Base-by-base conservation (phyloP, 2,888 invertebrate genomes). In the Agonum fuliginosum region DNA sequence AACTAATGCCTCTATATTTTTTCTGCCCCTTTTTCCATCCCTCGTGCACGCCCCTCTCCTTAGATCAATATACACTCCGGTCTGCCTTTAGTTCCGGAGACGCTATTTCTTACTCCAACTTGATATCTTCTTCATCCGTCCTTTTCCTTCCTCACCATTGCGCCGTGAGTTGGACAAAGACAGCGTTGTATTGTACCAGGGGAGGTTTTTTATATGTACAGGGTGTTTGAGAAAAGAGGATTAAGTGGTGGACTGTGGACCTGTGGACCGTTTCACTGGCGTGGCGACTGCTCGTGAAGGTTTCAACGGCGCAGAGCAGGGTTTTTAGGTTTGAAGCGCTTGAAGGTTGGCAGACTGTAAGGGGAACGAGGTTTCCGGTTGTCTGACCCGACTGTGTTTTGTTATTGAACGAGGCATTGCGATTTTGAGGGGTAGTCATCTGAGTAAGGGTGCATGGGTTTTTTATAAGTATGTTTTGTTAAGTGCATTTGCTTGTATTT, bases 211-310 rank as follows among this genome's bases (percentile, higher is more conserved):
- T 69, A 27, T 17, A 14, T 20, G 58, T 72, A 72, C 58, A 58
- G 73, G 73, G 58, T 73, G 73, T 73, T 37, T 58, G 37, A 37
- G 73, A 22, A 73, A 73, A 73, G 54, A 54, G 73, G 73, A 73
- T 73, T 73, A 73, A 73, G 73, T 73, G 73, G 73, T 58, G 41
- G 34, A 58, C 73, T 22, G 41, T 58, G n/a, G 17, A 27, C 27
- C 12, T 54, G 41, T 4, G 5, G 46, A 46, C 17, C 17, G n/a
- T n/a, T n/a, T n/a, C n/a, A n/a, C n/a, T n/a, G n/a, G n/a, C n/a
- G n/a, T n/a, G n/a, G 3, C 14, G 6, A 46, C 46, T 46, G 37
- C 8, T 6, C 10, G 10, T 37, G 37, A 37, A 37, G 37, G 37
- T 8, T 37, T n/a, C n/a, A n/a, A n/a, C n/a, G n/a, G n/a, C n/a